These are phyloP conservation scores for Microctenopoma lineatum DNA, from an alignment of 2,797 vertebrate genomes.

Conservation along the genomic window DNA sequence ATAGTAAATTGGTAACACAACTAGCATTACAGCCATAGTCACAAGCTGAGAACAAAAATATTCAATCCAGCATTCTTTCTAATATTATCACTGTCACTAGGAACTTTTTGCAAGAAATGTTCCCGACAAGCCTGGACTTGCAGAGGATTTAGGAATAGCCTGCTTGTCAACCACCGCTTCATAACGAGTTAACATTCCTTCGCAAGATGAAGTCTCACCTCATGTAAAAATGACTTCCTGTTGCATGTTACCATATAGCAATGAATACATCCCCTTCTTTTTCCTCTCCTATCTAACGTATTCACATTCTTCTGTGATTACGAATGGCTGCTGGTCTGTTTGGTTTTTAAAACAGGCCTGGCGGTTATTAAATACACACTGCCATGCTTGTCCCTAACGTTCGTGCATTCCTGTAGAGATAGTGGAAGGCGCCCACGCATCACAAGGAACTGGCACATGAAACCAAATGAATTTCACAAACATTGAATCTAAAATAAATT, in stretches of 20 bases:
- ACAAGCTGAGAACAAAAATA: slow-evolving; percentile 23
- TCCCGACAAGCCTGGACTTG: slow-evolving; percentile 70
- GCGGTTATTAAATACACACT: slow-evolving; percentile 62
- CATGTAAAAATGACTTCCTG: slow-evolving; percentile 62
- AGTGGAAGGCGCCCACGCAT: slow-evolving; percentile 62
- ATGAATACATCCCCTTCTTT: slow-evolving; percentile 56
- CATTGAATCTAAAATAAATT: neutral
- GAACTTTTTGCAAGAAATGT: slow-evolving; percentile 55
- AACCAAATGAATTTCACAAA: neutral
- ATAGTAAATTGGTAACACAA: slow-evolving; percentile 12
- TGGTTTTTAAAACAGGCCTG: slow-evolving; percentile 75
- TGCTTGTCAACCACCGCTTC: slow-evolving; percentile 68
- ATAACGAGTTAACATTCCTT: slow-evolving; percentile 76
- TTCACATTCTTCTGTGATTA: slow-evolving; percentile 77
- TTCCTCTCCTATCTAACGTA: slow-evolving; percentile 71
- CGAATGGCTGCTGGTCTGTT: slow-evolving; percentile 67
- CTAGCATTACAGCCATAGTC: slow-evolving; percentile 14
- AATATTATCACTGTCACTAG: slow-evolving; percentile 73
- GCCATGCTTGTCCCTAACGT: slow-evolving; percentile 63
- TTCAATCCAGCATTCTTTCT: slow-evolving; percentile 41
- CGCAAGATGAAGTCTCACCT: slow-evolving; percentile 58
- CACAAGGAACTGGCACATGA: neutral
- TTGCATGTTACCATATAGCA: slow-evolving; percentile 23
- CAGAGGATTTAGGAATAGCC: slow-evolving; percentile 77
- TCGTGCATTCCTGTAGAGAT: slow-evolving; percentile 67